These are phyloP conservation scores for Taenaris catops DNA, from an alignment of 2,888 invertebrate species.

Conservation along the genomic window DNA sequence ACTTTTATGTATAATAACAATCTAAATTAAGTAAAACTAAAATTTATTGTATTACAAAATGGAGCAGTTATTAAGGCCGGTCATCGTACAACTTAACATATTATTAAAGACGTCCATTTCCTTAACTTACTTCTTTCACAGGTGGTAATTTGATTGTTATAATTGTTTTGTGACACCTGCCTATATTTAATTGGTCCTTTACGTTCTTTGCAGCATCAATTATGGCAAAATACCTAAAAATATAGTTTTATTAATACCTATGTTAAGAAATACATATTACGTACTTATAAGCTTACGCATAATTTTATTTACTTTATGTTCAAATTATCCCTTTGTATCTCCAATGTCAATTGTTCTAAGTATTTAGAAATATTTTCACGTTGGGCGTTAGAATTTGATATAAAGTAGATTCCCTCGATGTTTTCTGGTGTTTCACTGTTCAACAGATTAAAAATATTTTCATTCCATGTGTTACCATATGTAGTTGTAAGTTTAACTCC, in stretches of 20 bases:
- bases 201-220: constrained; percentile 6
- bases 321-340: background rate
- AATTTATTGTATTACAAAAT: no score
- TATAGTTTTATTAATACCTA: background rate
- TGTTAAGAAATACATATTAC: no score
- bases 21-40: no score
- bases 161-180: no score
- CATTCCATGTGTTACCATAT: constrained; percentile 5
- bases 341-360: constrained; percentile 1
- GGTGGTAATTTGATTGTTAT: no score
- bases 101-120: no score
- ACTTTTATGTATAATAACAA: no score
- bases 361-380: constrained; percentile 1
- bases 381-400: background rate
- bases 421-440: background rate
- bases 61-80: no score
- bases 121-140: no score
- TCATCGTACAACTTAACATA: no score
- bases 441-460: background rate
- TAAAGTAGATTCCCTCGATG: constrained; percentile 11
- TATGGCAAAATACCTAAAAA: constrained; percentile 15
- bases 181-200: background rate
- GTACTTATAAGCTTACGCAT: background rate
- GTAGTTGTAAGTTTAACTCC: constrained; percentile 7
- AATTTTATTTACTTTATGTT: constrained; percentile 2